Base-by-base conservation (phyloP, 2,888 invertebrate genomes). In the Alloscopus bannaensis region DNA sequence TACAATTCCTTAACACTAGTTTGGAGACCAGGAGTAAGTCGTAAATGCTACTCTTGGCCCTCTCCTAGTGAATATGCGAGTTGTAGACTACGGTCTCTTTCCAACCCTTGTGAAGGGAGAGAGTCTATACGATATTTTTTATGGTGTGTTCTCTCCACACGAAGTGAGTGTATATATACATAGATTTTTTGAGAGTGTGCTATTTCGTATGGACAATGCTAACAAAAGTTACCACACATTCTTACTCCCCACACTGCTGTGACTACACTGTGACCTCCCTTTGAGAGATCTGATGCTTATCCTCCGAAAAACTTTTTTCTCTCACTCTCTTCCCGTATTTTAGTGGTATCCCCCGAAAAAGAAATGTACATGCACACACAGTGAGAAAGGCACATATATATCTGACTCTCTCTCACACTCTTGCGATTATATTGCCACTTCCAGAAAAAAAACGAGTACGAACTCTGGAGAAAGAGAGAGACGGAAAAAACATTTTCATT, bases 201-300 rank as follows among this genome's bases (percentile, higher is more conserved):
- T 71, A 62, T 47, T 26, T 72, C 24, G 36, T 72, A 66, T 75
- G 75, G 55, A 57, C 75, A 75, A 73, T 65, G 64, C n/a, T n/a
- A n/a, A n/a, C 42, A 73, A 64, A 75, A 68, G 68, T 76, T 76
- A 76, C 64, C 76, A 60, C 79, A 79, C 79, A 79, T 72, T 79
- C 79, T 79, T 79, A 72, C 79, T 79, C 72, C 79, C 79, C 79
- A n/a, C n/a, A 79, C 79, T 79, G 79, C 79, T 79, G 71, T 70
- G 79, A 79, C 79, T 72, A 79, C 79, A 79, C 79, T 79, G 79
- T 79, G 79, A 79, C 79, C 79, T 79, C 79, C 79, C 79, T 79
- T 79, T 79, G 22, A 52, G 70, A 70, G 79, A 79, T 79, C 72
- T 60, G 79, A 71, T 79, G 79, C 79, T 79, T 79, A 79, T 79